Evolutionary conservation across 2,113 vertebrate genomes (phyloP).

Genomic region (Sardina pilchardus): DNA sequence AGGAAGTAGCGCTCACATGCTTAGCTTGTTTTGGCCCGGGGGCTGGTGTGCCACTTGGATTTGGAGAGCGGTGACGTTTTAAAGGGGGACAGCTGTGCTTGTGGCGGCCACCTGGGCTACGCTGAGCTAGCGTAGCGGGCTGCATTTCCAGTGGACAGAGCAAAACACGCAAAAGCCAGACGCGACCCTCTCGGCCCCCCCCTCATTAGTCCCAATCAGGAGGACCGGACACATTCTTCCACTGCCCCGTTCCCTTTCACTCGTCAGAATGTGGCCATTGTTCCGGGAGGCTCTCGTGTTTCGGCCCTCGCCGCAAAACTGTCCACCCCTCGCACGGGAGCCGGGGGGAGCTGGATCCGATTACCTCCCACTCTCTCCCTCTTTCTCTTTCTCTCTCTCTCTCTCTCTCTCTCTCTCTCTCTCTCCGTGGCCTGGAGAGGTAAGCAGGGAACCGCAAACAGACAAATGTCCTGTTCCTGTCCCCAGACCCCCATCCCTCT

Average conservation of each 20-base stretch:
- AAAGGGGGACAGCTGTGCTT: neutral
- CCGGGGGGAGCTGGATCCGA: neutral
- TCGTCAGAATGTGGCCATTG: slow-evolving; percentile 50
- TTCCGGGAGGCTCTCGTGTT: slow-evolving; percentile 36
- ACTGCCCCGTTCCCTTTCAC: slow-evolving; percentile 31
- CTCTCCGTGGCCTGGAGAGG: slow-evolving; percentile 4
- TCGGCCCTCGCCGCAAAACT: slow-evolving; percentile 5
- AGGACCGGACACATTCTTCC: slow-evolving; percentile 40
- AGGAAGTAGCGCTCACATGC: neutral
- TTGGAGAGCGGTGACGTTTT: neutral
- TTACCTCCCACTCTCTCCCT: slow-evolving; percentile 1
- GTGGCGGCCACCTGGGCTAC: neutral
- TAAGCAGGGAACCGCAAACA: slow-evolving; percentile 45
- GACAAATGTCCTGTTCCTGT: slow-evolving; percentile 37
- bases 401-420: neutral
- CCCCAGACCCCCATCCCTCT: neutral
- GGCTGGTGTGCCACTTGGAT: neutral
- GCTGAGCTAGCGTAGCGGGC: neutral
- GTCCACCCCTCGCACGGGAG: slow-evolving; percentile 10
- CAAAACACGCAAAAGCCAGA: neutral
- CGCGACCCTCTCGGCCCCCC: neutral
- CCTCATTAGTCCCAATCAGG: slow-evolving; percentile 44
- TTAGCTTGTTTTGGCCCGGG: slow-evolving; percentile 21
- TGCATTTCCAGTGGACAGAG: neutral
- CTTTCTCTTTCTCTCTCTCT: neutral